phyloP scores from a whole-genome alignment of 92 coral and sea anemone genomes.

The Parazoanthus atlanticus region DNA sequence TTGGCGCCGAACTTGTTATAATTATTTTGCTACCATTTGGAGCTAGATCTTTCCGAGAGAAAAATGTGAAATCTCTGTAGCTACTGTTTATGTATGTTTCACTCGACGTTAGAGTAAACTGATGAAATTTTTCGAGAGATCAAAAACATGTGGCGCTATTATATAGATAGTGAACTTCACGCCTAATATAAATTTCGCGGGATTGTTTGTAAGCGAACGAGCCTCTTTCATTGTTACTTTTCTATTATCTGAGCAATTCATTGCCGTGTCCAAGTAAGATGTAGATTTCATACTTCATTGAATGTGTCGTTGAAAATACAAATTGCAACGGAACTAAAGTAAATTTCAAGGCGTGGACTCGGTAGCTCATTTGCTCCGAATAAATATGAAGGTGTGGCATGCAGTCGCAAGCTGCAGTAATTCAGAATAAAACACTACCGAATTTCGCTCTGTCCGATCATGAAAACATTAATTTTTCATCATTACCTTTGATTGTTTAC shows the following conservation, averaged over 20 bases:
- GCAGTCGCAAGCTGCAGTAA: slow-evolving; percentile 26
- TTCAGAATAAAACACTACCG: slow-evolving; percentile 53
- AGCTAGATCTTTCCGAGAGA: slow-evolving; percentile 18
- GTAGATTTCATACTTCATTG: slow-evolving; percentile 38
- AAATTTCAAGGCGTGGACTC: slow-evolving; percentile 57
- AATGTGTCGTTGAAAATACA: slow-evolving; percentile 14
- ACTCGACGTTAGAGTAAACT: slow-evolving; percentile 29
- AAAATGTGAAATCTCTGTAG: slow-evolving; percentile 7
- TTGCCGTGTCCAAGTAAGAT: slow-evolving; percentile 14
- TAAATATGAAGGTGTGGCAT: slow-evolving; percentile 57
- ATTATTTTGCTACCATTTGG: slow-evolving; percentile 43
- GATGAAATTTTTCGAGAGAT: slow-evolving; percentile 32
- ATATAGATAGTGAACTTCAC: slow-evolving; percentile 34
- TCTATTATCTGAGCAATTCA: slow-evolving; percentile 17
- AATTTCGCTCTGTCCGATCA: slow-evolving; percentile 58
- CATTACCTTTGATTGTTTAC: slow-evolving; percentile 73
- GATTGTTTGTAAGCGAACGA: not conserved
- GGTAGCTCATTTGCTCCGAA: slow-evolving; percentile 64
- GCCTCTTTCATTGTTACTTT: slow-evolving; percentile 19
- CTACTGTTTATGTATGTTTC: slow-evolving; percentile 32
- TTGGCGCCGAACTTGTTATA: slow-evolving; percentile 23
- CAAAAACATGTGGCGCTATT: slow-evolving; percentile 37
- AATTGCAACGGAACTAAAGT: slow-evolving; percentile 55
- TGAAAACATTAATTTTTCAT: slow-evolving; percentile 59
- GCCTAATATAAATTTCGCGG: slow-evolving; percentile 27